Base-by-base conservation (phyloP, 2,888 invertebrate species). In the Ferdinandea cuprea region DNA sequence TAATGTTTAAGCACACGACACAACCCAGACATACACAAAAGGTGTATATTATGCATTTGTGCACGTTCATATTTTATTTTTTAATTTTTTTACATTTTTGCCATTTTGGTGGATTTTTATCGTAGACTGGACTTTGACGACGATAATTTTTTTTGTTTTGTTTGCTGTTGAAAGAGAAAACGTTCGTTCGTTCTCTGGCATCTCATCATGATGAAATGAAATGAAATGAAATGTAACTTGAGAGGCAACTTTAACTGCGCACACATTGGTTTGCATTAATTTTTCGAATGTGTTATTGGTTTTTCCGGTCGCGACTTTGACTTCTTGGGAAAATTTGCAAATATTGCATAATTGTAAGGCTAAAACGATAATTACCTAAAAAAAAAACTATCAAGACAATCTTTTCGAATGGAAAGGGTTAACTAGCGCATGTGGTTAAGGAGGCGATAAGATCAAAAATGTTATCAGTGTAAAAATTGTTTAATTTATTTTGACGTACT, bases 191-290 rank as follows among this genome's bases (percentile, higher is more conserved):
- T 68, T 73, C 54, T 61, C 54, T 54, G 44, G 52, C 56, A 65
- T 58, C 28, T 30, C 37, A 37, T 37, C 37, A 37, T 37, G 50
- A 21, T 52, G 68, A 42, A 3, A 68, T 59, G 59, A 50, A 42
- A 68, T 59, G 59, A 50, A 42, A 21, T 52, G 68, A 42, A 3
- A 68, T 59, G 59, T 42, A 42, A 58, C 11, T 8, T 37, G 59
- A 21, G 30, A 52, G 32, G 59, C 25, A 19, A 21, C 44, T 32
- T 76, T 76, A 35, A 83, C 54, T 52, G 56, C 68, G 9, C 15
- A 68, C 17, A 44, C 83, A 72, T 68, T 68, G 77, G 56, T 15
- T 32, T 58, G 83, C 72, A 83, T 83, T 63, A 63, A 83, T 73
- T 68, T 59, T 59, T 58, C 21, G 6, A 19, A 5, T 11, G 19